Evolutionary conservation across 1,140 invertebrate species (phyloP), one percentile per base, ranked within the genome.

Genomic region (Sinella curviseta): DNA sequence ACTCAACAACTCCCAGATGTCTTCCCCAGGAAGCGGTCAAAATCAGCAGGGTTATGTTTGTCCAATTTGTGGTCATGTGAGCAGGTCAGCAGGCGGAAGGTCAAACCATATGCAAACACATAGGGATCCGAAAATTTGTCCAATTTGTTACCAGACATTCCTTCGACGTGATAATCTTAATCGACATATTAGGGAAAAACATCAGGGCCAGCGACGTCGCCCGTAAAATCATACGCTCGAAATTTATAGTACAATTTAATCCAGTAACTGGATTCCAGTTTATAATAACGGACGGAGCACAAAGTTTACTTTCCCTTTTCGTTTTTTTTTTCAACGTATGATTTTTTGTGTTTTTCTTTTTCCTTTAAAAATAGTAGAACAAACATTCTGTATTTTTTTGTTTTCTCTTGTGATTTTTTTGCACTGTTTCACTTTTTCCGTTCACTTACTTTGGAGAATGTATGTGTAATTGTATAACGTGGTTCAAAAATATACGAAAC

Each of bases 81-180:
- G 26, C 65, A 30, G 65, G 12, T 31, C 28, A 12, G 65, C 65
- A 16, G 65, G 65, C 1, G 65, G 65, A 33, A 30, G 65, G 31
- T 70, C 65, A 8, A 70, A 70, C 31, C 65, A 70, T 33, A 70
- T 70, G 65, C 65, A 70, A n/a, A 70, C 65, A 70, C 65, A 70
- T 70, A 70, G 65, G 65, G 65, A 70, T 33, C 65, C 65, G 65
- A 70, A 70, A 33, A 70, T 70, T 14, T 70, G 65, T 70, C 65
- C 65, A 70, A 70, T 70, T 31, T 70, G 65, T 33, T 8, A 70
- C n/a, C 65, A 70, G 31, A 70, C 65, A 70, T 70, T 70, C 31
- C 31, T 70, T 31, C 65, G 65, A 3, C 65, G 65, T 8, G 65
- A 70, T 70, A 70, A 70, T n/a, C 65, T 70, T 30, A 70, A 70